Conservation (phyloP, 2,113 vertebrate genomes). For the Lutjanus erythropterus region DNA sequence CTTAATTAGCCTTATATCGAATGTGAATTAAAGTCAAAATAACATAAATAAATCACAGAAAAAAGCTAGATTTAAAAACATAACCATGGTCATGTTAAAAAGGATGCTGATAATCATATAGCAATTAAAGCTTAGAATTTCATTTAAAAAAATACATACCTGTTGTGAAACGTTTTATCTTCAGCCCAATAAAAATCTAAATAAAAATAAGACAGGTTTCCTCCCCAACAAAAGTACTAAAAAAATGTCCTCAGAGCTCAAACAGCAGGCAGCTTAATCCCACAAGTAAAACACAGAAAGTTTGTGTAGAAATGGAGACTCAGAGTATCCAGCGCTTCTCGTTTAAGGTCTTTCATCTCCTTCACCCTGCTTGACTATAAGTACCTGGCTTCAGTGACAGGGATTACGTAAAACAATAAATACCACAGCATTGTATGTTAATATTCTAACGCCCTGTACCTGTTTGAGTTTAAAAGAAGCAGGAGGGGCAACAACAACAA, state of each 20-base stretch:
- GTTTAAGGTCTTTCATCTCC: constrained; percentile 82
- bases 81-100: background rate
- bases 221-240: background rate
- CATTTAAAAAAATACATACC: constrained; percentile 70
- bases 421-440: constrained; percentile 76
- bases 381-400: constrained; percentile 70
- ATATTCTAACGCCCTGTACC: constrained; percentile 77
- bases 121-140: background rate
- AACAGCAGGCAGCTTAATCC: constrained; percentile 63
- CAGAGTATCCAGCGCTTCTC: constrained; percentile 60
- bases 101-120: background rate
- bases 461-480: constrained; percentile 74
- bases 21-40: background rate
- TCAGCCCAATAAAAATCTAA: constrained; percentile 36
- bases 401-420: constrained; percentile 79
- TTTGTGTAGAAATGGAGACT: constrained; percentile 53
- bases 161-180: constrained; percentile 52
- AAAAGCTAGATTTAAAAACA: constrained; percentile 7
- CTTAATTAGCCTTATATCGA: background rate
- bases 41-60: constrained; percentile 10
- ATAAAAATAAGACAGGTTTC: constrained; percentile 43
- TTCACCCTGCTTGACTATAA: constrained; percentile 76
- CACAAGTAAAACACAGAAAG: constrained; percentile 72
- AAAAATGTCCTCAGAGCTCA: constrained; percentile 58
- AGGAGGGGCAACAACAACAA: constrained; percentile 63